Conservation (phyloP, 2,888 invertebrate genomes). For the Timema cristinae region DNA sequence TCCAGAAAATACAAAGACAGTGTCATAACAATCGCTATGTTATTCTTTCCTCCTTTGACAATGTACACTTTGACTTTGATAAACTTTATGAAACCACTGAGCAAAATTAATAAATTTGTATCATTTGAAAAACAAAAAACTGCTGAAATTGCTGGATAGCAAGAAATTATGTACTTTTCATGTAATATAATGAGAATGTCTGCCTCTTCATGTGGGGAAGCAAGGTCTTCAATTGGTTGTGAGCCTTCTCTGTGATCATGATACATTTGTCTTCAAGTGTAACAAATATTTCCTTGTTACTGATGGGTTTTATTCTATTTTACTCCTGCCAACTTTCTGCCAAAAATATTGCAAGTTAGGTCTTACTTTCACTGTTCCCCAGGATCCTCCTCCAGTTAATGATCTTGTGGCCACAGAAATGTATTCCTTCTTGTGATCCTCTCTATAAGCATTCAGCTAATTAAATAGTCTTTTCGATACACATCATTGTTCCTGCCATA, state of each 20-base stretch:
- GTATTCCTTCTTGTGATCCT: conserved; percentile 4
- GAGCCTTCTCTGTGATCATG: neutral
- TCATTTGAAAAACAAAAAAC: conserved; percentile 6
- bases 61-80: neutral
- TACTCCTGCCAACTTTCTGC: neutral
- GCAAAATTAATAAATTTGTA: neutral
- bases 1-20: conserved; percentile 2
- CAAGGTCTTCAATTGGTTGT: neutral
- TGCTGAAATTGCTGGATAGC: conserved; percentile 8
- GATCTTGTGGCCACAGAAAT: conserved; percentile 1
- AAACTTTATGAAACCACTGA: neutral
- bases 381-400: neutral
- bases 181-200: neutral
- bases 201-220: neutral
- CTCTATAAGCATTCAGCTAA: neutral
- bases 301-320: conserved; percentile 3
- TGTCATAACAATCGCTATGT: neutral
- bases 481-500: neutral
- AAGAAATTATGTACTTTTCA: neutral
- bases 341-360: neutral
- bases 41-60: neutral
- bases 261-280: neutral
- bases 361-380: conserved; percentile 7
- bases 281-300: conserved; percentile 10
- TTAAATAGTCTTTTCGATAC: conserved; percentile 3